phyloP scores from a whole-genome alignment of 2,797 vertebrate genomes.

The Pangasius larnaudii region DNA sequence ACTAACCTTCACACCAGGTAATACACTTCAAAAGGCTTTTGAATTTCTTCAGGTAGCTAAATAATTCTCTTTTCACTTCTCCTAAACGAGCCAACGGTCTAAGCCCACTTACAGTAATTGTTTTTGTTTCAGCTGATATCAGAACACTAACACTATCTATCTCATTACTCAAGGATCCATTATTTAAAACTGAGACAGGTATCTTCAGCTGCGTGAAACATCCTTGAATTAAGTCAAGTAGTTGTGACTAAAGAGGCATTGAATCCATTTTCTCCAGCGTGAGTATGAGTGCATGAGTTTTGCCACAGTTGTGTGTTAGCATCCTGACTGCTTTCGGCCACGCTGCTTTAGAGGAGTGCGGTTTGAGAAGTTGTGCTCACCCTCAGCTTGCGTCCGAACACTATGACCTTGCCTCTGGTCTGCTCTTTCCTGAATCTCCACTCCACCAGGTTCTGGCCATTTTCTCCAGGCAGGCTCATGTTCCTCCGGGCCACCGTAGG shows the following conservation, averaged over 20 bases:
- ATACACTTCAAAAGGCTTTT: neutral
- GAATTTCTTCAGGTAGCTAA: neutral
- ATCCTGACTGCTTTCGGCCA: neutral
- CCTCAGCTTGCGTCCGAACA: slow-evolving; percentile 94
- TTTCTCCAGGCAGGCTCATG: slow-evolving; percentile 96
- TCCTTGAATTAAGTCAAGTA: neutral
- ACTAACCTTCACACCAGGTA: neutral
- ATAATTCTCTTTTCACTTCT: neutral
- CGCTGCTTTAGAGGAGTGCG: neutral
- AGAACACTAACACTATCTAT: neutral
- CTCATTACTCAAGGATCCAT: neutral
- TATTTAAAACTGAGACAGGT: neutral
- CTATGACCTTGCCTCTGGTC: slow-evolving; percentile 90
- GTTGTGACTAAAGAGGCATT: neutral
- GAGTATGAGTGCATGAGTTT: neutral
- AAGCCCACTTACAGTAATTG: neutral
- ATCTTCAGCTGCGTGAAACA: neutral
- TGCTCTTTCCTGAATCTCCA: slow-evolving; percentile 98
- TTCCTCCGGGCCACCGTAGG: slow-evolving; percentile 94
- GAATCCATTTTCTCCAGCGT: neutral
- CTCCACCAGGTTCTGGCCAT: slow-evolving; percentile 94
- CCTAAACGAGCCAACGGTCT: neutral
- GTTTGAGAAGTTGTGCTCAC: slow-evolving; percentile 72
- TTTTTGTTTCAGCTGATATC: neutral
- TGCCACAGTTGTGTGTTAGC: neutral